A percentile compares a stretch with the other conserved stretches of the same genome.
phyloP scores from a whole-genome alignment of 1,140 invertebrate genomes.

The Anastrepha obliqua region DNA sequence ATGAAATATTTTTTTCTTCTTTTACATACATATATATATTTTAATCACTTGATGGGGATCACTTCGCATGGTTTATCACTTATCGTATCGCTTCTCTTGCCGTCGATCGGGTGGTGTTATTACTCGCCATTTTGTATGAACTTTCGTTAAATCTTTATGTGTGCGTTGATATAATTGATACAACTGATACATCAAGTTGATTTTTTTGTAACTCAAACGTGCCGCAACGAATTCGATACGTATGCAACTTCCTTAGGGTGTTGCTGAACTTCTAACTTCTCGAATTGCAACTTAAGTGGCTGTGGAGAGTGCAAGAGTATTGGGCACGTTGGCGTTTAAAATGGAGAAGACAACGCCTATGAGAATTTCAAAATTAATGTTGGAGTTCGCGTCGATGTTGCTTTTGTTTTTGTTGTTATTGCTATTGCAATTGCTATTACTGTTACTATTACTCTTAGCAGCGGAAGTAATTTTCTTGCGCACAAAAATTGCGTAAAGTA shows the following conservation, averaged over 20 bases:
- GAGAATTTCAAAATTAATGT: neutral
- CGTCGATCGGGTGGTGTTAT: conserved; percentile 50
- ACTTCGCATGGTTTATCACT: neutral
- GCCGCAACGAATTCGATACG: neutral
- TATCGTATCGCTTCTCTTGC: conserved; percentile 45
- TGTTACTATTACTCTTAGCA: conserved; percentile 5
- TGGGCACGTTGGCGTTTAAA: conserved; percentile 18
- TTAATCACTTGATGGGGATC: neutral
- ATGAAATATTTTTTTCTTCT: no score
- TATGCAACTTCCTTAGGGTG: conserved; percentile 31
- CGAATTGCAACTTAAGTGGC: conserved; percentile 27
- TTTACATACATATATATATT: neutral
- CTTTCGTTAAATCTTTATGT: conserved; percentile 44
- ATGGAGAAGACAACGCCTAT: neutral
- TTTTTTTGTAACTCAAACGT: neutral
- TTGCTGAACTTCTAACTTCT: conserved; percentile 35
- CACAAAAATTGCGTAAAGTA: conserved; percentile 47
- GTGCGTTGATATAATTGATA: conserved; percentile 35
- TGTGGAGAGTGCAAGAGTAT: neutral
- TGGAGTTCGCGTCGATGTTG: neutral
- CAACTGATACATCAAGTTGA: conserved; percentile 45
- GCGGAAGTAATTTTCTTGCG: conserved; percentile 49
- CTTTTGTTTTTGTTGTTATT: neutral
- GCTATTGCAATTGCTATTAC: neutral
- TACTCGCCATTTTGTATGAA: conserved; percentile 51